Conservation (phyloP, 2,888 invertebrate species). For the Lasioglossum morio region DNA sequence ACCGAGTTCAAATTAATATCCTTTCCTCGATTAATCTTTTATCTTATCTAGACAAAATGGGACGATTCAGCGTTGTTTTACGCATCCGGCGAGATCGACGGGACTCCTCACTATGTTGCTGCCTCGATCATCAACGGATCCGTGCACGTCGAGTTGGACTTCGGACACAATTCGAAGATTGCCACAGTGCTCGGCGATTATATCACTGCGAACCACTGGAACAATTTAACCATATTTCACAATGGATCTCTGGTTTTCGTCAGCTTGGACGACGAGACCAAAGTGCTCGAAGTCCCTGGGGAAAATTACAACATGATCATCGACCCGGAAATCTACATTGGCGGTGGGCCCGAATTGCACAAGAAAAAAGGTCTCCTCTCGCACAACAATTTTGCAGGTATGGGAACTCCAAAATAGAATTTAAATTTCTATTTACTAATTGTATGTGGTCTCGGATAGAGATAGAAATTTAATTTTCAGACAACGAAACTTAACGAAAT, state of each 20-base stretch:
- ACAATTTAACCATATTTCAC: conserved; percentile 94
- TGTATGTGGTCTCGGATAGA: too few species aligned
- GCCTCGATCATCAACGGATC: conserved; percentile 93
- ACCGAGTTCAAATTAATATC: not conserved
- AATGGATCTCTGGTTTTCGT: conserved; percentile 90
- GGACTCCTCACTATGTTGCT: conserved; percentile 95
- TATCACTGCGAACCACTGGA: conserved; percentile 93
- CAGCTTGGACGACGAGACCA: conserved; percentile 90
- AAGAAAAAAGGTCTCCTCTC: conserved; percentile 93
- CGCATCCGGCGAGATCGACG: conserved; percentile 95
- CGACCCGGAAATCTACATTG: conserved; percentile 97
- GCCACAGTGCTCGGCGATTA: conserved; percentile 89
- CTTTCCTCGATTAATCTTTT: not conserved
- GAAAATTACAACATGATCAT: conserved; percentile 91
- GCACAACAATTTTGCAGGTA: conserved; percentile 91
- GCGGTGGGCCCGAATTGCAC: conserved; percentile 93
- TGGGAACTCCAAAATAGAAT: not conserved
- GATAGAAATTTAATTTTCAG: too few species aligned
- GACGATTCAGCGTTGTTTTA: conserved; percentile 97
- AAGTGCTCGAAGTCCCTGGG: conserved; percentile 90
- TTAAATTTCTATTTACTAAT: not conserved
- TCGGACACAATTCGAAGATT: conserved; percentile 92
- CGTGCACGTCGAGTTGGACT: conserved; percentile 94
- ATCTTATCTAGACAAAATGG: conserved; percentile 89
- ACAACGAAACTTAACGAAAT: too few species aligned